Evolutionary conservation across 2,888 invertebrate species (phyloP), one percentile per base, ranked within the genome.

Genomic region (Zhuqinia jingwanae): DNA sequence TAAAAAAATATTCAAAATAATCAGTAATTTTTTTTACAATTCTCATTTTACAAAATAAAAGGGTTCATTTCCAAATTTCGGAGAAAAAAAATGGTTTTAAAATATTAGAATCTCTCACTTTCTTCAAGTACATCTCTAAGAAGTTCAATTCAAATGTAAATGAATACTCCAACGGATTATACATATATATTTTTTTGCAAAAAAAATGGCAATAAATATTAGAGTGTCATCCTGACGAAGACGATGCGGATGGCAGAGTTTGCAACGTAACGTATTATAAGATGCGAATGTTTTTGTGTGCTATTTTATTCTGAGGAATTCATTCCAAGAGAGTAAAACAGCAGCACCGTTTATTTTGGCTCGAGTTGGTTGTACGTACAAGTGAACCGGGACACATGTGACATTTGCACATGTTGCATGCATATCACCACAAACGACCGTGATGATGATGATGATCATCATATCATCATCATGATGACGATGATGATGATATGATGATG

Each of bases 311-410:
- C 45, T 70, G 45, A 47, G 70, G 70, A 70, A 70, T 70, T 70
- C 36, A 36, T 36, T 45, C 25, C 22, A 70, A 47, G 47, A 27
- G 36, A 47, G 70, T 36, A 8, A 36, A 36, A 36, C 36, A 36
- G 8, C 36, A 36, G 13, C 45, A 27, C 47, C 70, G 70, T 70
- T 70, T 70, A 47, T 47, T 45, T 70, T 70, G 70, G 70, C 70
- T 70, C 53, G 53, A 53, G 75, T 42, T 53, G 36, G 36, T 36
- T 36, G 36, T 36, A 36, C 36, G 30, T 56, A 30, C 76, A 80
- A 86, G 75, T 86, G 80, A 86, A 86, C 85, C 85, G 80, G 75
- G 85, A 80, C 85, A 86, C 85, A 80, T 86, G 85, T 86, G 85
- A 85, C 85, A 85, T 85, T 85, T 85, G 85, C 85, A 86, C 85